These are phyloP conservation scores for Scaptomyza cyrtandrae DNA, from an alignment of 2,888 invertebrate species.

Conservation along the genomic window DNA sequence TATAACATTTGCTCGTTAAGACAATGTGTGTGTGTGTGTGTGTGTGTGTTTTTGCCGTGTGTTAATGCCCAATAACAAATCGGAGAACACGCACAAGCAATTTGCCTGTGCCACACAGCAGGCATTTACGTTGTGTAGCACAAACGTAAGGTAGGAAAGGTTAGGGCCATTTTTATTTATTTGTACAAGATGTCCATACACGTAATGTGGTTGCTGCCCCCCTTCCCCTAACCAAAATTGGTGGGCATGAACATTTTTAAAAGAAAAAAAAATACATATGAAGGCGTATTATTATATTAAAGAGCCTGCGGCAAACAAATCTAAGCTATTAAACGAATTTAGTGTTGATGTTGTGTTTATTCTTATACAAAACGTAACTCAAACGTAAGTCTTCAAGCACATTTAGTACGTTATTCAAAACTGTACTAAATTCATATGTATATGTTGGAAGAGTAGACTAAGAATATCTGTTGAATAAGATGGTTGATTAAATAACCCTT, in stretches of 20 bases:
- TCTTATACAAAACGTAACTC: neutral
- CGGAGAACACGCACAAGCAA: conserved; percentile 35
- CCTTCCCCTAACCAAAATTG: conserved; percentile 44
- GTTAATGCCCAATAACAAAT: conserved; percentile 58
- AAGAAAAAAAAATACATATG: conserved; percentile 56
- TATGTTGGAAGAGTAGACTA: no score
- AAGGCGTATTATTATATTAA: conserved; percentile 61
- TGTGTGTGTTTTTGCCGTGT: neutral
- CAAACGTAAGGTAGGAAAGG: no score
- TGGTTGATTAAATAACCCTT: neutral
- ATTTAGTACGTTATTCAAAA: neutral
- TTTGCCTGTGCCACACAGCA: conserved; percentile 1
- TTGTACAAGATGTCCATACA: conserved; percentile 75
- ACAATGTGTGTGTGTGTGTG: neutral
- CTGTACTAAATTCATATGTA: neutral
- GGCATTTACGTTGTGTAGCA: no score
- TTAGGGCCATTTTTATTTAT: conserved; percentile 73
- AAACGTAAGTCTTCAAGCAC: neutral
- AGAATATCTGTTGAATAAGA: no score
- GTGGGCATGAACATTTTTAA: conserved; percentile 11
- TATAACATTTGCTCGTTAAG: conserved; percentile 46
- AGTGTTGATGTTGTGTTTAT: no score
- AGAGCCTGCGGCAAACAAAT: conserved; percentile 44
- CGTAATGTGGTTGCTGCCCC: conserved; percentile 51
- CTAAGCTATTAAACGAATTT: conserved; percentile 1